A percentile compares a stretch with the other conserved stretches of the same genome.
phyloP scores from a whole-genome alignment of 2,888 invertebrate genomes.

The Leptinotarsa juncta region DNA sequence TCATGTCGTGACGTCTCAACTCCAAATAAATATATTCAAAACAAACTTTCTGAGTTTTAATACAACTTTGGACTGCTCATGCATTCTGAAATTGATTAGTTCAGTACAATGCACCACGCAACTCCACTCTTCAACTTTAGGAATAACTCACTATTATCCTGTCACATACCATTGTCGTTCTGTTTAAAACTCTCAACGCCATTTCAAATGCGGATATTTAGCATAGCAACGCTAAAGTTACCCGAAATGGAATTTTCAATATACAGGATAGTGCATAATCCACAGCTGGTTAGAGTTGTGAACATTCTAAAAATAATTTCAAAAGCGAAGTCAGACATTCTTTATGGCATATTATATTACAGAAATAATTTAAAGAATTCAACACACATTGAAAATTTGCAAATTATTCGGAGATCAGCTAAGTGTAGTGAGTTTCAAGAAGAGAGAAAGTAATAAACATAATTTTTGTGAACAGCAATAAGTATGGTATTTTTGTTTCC shows the following conservation, averaged over 20 bases:
- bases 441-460: too few species aligned
- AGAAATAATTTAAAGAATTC: too few species aligned
- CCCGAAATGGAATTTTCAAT: not conserved
- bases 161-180: slow-evolving; percentile 17
- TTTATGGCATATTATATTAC: too few species aligned
- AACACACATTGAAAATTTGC: too few species aligned
- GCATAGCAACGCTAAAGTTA: slow-evolving; percentile 15
- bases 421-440: too few species aligned
- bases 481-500: too few species aligned
- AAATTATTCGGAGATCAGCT: too few species aligned
- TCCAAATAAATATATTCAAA: slow-evolving; percentile 1
- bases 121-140: slow-evolving; percentile 11
- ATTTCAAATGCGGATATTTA: slow-evolving; percentile 13
- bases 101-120: slow-evolving; percentile 7
- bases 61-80: not conserved
- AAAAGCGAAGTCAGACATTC: not conserved
- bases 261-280: not conserved
- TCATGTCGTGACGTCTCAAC: not conserved
- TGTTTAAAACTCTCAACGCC: slow-evolving; percentile 13
- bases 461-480: too few species aligned
- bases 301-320: not conserved
- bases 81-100: slow-evolving; percentile 17
- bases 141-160: slow-evolving; percentile 19
- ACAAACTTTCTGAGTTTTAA: slow-evolving; percentile 13
- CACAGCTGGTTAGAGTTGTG: not conserved